Percentiles rank a stretch among this genome's conserved stretches.
phyloP scores from a whole-genome alignment of 2,888 invertebrate species.

The Sinopyrophorus schimmeli region DNA sequence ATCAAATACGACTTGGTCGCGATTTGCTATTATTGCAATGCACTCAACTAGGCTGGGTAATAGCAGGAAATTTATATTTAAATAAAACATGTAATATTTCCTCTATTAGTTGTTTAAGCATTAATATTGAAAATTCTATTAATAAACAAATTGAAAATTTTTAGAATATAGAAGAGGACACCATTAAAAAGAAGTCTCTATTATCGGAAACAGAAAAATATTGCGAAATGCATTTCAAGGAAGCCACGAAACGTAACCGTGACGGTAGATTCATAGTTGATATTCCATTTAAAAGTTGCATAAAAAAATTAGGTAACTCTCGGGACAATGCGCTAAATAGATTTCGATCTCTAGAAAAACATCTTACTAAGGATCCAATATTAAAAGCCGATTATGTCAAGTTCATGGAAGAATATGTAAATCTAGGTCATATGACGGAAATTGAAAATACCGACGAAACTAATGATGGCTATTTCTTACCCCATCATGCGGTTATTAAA shows the following conservation, averaged over 20 bases:
- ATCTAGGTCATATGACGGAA: constrained; percentile 33
- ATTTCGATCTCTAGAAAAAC: constrained; percentile 32
- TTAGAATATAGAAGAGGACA: constrained; percentile 33
- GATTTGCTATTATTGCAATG: constrained; percentile 26
- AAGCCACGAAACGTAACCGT: constrained; percentile 14
- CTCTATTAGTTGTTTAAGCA: constrained; percentile 3
- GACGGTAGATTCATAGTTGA: constrained; percentile 31
- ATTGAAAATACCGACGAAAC: not conserved
- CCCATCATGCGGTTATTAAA: constrained; percentile 45
- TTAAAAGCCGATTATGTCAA: constrained; percentile 29
- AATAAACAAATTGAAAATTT: constrained; percentile 19
- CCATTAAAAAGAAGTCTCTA: constrained; percentile 1
- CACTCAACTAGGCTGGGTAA: constrained; percentile 33
- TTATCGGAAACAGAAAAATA: constrained; percentile 21
- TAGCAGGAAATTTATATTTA: constrained; percentile 23
- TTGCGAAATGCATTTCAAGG: constrained; percentile 34
- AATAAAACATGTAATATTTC: not conserved
- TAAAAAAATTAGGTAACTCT: constrained; percentile 17
- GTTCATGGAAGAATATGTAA: constrained; percentile 36
- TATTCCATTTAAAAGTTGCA: constrained; percentile 29
- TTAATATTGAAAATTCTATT: constrained; percentile 3
- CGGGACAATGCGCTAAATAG: constrained; percentile 16
- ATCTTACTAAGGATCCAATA: constrained; percentile 23
- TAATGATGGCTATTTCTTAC: constrained; percentile 15
- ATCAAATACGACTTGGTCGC: constrained; percentile 12